Evolutionary conservation across 2,797 vertebrate genomes (phyloP), one percentile per base, ranked within the genome.

Genomic region (Coilia nasus): DNA sequence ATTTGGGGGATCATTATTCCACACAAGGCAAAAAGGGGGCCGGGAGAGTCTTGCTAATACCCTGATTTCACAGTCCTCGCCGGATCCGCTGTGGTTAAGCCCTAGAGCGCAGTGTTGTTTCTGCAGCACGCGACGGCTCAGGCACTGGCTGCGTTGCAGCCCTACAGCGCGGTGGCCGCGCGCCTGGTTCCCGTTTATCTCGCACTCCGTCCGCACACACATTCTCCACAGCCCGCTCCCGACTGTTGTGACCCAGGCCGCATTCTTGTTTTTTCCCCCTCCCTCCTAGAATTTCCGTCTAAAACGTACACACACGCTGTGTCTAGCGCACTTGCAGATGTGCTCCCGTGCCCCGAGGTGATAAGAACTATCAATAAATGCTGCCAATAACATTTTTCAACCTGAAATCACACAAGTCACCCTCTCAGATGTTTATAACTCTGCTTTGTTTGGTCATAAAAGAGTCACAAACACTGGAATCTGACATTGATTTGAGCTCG

Each of bases 71-170:
- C 71, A 78, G 71, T 17, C 31, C 41, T 44, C 17, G 19, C 35
- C 35, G 71, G 71, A 78, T 78, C 71, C 71, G 71, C 71, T 78
- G 35, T 44, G 71, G 35, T 78, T 78, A 78, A 78, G 71, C 71
- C 71, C 35, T 78, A 0, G 35, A 78, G 71, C 71, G 71, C 15
- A 4, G 35, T 78, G 71, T 78, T 78, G 71, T 78, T 78, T 78
- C 44, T 78, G 71, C 71, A 78, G 71, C 71, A 78, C 71, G 71
- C 71, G 71, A 44, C 71, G 71, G 71, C 71, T 25, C 67, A 6
- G 41, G 71, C 67, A 35, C 67, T 75, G 10, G 25, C 62, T 23
- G 62, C 62, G 62, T 28, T 67, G 62, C 64, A 71, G 64, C 28
- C 31, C 71, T 44, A 17, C 35, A 35, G 31, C 35, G 71, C 71